These are phyloP conservation scores for Microhierax caerulescens DNA, from an alignment of 2,797 vertebrate genomes.

Conservation along the genomic window DNA sequence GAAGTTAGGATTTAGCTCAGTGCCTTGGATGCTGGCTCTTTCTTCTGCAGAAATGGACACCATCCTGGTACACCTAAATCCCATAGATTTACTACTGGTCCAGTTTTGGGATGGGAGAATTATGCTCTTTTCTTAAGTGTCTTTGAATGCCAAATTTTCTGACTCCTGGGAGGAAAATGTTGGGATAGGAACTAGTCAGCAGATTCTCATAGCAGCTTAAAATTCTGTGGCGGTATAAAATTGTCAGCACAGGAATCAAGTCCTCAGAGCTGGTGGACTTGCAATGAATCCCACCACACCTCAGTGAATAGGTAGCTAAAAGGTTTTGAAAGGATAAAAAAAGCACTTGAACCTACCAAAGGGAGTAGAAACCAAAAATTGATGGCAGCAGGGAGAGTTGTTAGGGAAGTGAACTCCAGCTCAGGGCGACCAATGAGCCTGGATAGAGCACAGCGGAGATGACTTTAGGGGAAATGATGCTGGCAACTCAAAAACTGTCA, in stretches of 20 bases:
- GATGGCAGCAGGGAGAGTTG: background rate
- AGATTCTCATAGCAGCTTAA: background rate
- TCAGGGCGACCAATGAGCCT: background rate
- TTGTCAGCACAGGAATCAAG: background rate
- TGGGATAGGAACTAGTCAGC: background rate
- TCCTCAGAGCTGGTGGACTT: background rate
- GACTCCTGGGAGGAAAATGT: background rate
- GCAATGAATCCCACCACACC: background rate
- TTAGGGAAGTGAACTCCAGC: background rate
- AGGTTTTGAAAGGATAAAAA: background rate
- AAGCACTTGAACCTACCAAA: background rate
- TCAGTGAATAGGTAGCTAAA: background rate
- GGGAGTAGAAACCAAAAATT: background rate
- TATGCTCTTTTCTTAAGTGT: background rate
- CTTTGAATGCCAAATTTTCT: background rate
- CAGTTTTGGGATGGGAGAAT: background rate
- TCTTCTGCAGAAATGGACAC: background rate
- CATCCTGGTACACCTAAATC: background rate
- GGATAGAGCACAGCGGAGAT: accelerated
- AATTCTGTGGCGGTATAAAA: background rate
- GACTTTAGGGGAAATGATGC: background rate
- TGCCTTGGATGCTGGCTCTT: background rate
- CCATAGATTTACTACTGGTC: background rate
- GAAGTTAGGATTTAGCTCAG: background rate
- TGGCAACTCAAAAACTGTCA: background rate